Evolutionary conservation across 1,140 invertebrate genomes (phyloP), one percentile per base, ranked within the genome.

Genomic region (Holotrichia oblita): DNA sequence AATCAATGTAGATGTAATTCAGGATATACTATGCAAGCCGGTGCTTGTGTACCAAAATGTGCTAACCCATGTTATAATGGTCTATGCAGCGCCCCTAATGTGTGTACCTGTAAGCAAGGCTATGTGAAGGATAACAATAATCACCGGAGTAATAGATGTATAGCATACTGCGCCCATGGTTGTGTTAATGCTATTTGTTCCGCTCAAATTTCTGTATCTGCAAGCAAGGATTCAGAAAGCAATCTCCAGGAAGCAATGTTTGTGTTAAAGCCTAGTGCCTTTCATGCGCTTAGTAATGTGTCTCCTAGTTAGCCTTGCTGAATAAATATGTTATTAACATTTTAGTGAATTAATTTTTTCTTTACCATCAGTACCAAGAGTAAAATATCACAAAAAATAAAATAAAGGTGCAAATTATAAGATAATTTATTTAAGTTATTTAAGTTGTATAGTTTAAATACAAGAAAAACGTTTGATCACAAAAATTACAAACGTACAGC

Each of bases 241-340:
- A 92, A 61, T 89, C 91, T 0, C 93, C 93, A 84, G 92, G 92
- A 0, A 89, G 90, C 22, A 89, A 92, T 73, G 86, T 84, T 14
- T 94, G 93, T 82, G 85, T 93, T 9, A 69, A 69, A 34, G 22
- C 17, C 4, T 69, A 14, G 24, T 64, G 24, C 0, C 0, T 27
- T 24, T 27, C 6, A 10, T 27, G 24, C 3, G 4, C 1, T 61
- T 20, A 48, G n/a, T 17, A 2, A 8, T 48, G 1, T 4, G 4
- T 4, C 4, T 34, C 4, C 1, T 34, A 34, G 27, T 34, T 34
- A 34, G 4, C 4, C 27, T 34, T 34, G 4, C 27, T 34, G 2
- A 34, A 34, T 34, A 34, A 34, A 34, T 34, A 34, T 34, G 4
- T 34, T 34, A 4, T 4, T 34, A 34, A n/a, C n/a, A n/a, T n/a